phyloP scores from a whole-genome alignment of 1,140 invertebrate species.

The Drosophila ogumai region DNA sequence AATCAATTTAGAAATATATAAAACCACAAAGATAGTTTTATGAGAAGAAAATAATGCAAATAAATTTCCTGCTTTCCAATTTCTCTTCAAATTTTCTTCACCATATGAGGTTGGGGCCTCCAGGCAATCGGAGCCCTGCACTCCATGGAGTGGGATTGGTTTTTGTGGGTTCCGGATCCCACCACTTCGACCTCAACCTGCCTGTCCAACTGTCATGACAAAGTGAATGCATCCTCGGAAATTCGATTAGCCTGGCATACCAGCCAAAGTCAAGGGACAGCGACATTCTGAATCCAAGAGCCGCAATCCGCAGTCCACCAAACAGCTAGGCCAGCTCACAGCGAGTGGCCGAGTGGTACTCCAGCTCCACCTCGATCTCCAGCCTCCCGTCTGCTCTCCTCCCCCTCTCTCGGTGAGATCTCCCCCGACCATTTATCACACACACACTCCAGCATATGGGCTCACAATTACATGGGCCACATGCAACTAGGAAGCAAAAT shows the following conservation, averaged over 20 bases:
- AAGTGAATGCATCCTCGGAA: conserved; percentile 58
- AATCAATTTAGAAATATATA: neutral
- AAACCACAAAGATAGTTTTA: neutral
- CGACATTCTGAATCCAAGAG: conserved; percentile 58
- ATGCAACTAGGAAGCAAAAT: conserved; percentile 81
- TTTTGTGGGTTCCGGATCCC: conserved; percentile 34
- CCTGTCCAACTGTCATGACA: conserved; percentile 51
- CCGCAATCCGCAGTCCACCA: conserved; percentile 20
- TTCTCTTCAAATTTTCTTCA: conserved; percentile 12
- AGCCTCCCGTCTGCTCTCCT: neutral
- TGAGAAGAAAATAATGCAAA: neutral
- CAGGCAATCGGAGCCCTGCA: conserved; percentile 23
- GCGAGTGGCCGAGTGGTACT: conserved; percentile 38
- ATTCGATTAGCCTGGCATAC: conserved; percentile 58
- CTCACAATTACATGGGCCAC: conserved; percentile 64
- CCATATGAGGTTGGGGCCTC: conserved; percentile 18
- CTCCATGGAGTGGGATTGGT: conserved; percentile 19
- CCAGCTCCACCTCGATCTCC: conserved; percentile 24
- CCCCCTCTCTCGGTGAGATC: neutral
- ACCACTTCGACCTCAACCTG: conserved; percentile 49
- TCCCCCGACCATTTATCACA: conserved; percentile 42
- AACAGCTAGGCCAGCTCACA: conserved; percentile 60
- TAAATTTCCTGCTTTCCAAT: conserved; percentile 1
- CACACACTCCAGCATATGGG: conserved; percentile 43
- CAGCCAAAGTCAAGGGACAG: conserved; percentile 68